These are phyloP conservation scores for Microdon myrmicae DNA, from an alignment of 2,888 invertebrate genomes.

Conservation along the genomic window DNA sequence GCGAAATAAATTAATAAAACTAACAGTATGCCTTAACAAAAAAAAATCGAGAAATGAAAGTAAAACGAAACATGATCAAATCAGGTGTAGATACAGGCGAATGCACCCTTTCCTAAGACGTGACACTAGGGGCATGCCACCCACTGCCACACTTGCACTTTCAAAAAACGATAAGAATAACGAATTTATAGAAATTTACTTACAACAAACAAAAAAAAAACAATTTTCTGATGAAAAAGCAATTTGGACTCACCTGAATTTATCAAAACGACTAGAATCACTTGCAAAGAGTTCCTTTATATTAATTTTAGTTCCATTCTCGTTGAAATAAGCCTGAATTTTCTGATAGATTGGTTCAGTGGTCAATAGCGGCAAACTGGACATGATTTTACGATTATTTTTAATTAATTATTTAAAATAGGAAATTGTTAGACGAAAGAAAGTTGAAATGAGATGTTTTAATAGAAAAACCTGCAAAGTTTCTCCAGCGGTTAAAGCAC, in stretches of 20 bases:
- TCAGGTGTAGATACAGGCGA: no score
- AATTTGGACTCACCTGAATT: conserved; percentile 78
- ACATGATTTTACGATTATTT: conserved; percentile 63
- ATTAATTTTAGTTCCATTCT: conserved; percentile 78
- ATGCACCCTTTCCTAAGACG: no score
- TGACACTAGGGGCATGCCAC: no score
- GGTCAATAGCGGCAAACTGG: conserved; percentile 69
- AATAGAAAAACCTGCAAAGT: no score
- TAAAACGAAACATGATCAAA: no score
- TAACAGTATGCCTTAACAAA: no score
- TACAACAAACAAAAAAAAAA: neutral
- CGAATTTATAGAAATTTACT: neutral
- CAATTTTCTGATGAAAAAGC: conserved; percentile 9
- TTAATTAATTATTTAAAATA: conserved; percentile 12
- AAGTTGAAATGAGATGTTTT: conserved; percentile 7
- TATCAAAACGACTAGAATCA: conserved; percentile 85
- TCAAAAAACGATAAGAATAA: neutral
- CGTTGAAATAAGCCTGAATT: conserved; percentile 79
- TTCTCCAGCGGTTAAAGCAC: conserved; percentile 26
- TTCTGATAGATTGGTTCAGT: conserved; percentile 79
- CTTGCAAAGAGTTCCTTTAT: conserved; percentile 84
- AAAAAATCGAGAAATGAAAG: no score
- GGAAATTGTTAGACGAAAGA: conserved; percentile 17
- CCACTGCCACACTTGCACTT: conserved; percentile 39
- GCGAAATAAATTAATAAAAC: no score